Percentiles rank a stretch among this genome's conserved stretches.
These are phyloP conservation scores for Tetanocera ferruginea DNA, from an alignment of 2,888 invertebrate genomes.

Conservation along the genomic window DNA sequence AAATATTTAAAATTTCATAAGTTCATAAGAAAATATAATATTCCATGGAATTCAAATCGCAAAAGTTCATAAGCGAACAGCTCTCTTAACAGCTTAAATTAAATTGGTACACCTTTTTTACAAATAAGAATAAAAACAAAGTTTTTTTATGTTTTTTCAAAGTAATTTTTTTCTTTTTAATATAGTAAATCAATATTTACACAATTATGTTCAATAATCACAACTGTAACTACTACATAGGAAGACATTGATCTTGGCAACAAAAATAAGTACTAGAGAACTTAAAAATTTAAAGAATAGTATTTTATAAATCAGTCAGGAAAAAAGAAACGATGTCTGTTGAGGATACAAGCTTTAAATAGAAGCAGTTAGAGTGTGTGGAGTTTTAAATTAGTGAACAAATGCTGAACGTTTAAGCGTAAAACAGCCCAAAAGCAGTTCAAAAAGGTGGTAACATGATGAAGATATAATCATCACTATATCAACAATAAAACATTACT, in stretches of 20 bases:
- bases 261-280: not conserved
- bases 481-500: conserved; percentile 37
- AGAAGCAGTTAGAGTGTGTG: not conserved
- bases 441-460: not conserved
- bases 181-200: conserved; percentile 38
- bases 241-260: not conserved
- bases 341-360: not conserved
- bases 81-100: too few species aligned
- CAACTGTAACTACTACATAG: not conserved
- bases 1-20: too few species aligned
- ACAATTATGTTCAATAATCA: conserved; percentile 12
- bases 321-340: not conserved
- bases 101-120: too few species aligned
- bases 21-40: too few species aligned
- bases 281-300: not conserved
- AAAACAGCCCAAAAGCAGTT: not conserved
- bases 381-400: not conserved
- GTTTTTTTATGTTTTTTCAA: not conserved
- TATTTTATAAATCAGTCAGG: conserved; percentile 12
- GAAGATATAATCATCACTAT: not conserved
- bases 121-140: not conserved
- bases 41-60: too few species aligned
- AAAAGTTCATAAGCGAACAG: too few species aligned
- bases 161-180: conserved; percentile 22
- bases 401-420: not conserved